phyloP scores from a whole-genome alignment of 2,797 vertebrate genomes.

The Percopsis omiscomaycus region DNA sequence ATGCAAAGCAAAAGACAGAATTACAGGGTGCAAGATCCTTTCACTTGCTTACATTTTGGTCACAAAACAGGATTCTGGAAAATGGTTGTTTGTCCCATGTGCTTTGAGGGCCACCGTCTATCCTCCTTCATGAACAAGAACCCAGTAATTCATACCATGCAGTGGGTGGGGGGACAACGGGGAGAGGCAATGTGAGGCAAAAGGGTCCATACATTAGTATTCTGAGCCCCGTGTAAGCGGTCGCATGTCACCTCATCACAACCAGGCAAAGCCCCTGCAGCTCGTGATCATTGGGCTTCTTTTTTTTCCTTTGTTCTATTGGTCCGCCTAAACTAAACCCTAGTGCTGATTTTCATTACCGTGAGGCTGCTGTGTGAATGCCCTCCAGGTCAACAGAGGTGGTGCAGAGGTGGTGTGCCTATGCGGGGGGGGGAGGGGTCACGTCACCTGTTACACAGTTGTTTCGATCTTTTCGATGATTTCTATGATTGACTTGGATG shows the following conservation, averaged over 20 bases:
- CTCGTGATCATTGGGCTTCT: conserved; percentile 1
- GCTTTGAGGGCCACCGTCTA: conserved; percentile 29
- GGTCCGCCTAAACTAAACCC: conserved; percentile 39
- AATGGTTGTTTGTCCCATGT: conserved; percentile 25
- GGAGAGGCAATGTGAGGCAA: conserved; percentile 46
- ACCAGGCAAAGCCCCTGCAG: conserved; percentile 18
- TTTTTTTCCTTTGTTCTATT: background rate
- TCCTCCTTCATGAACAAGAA: conserved; percentile 33
- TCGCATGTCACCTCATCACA: conserved; percentile 31
- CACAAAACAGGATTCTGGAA: too few species aligned
- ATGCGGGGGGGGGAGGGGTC: background rate
- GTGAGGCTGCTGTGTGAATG: too few species aligned
- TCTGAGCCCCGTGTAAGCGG: conserved; percentile 49
- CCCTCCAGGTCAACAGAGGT: conserved; percentile 3
- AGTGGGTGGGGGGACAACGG: conserved; percentile 30
- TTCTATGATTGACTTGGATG: conserved; percentile 92
- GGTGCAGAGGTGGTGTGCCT: background rate
- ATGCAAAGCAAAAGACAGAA: too few species aligned
- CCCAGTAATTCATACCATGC: conserved; percentile 60
- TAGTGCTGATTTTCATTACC: conserved; percentile 14
- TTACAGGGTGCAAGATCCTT: too few species aligned
- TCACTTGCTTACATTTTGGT: too few species aligned
- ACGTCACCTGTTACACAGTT: conserved; percentile 82
- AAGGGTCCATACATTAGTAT: conserved; percentile 28
- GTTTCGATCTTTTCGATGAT: conserved; percentile 99